Evolutionary conservation across 1,140 invertebrate species (phyloP), one percentile per base, ranked within the genome.

Genomic region (Meloidogyne floridensis): DNA sequence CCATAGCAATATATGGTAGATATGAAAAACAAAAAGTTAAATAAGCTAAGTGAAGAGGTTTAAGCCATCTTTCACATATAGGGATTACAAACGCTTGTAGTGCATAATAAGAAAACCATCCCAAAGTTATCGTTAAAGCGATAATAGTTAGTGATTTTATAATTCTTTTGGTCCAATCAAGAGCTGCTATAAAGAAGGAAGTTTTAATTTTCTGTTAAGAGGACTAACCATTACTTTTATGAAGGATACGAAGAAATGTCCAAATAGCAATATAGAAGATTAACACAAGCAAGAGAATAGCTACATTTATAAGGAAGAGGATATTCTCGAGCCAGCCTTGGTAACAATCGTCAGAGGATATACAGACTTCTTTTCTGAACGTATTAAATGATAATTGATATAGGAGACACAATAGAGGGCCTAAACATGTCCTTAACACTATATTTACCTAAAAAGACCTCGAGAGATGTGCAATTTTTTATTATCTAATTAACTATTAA

Each of bases 171-270:
- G 59, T 65, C 59, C 59, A 65, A 65, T 65, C 59, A 65, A 65
- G 15, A 7, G 59, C 15, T n/a, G 59, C 59, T 65, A 65, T 6
- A 65, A 65, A 15, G 2, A 47, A 47, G 53, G 53, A 54, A 47
- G 47, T 47, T 47, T 47, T 6, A 8, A 47, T 47, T 47, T 47
- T 47, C 47, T 8, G 7, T 8, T 4, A 54, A n/a, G n/a, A n/a
- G n/a, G n/a, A 65, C 59, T 65, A 65, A 65, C 59, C 59, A 65
- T 65, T 65, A 65, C 59, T 65, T 65, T 65, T 65, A 65, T 65
- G 59, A 7, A 65, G n/a, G n/a, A n/a, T 65, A 18, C 59, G 59
- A n/a, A 65, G 7, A 8, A n/a, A 65, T 6, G n/a, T 65, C 59
- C 59, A 65, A 65, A 65, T 65, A n/a, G 59, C 59, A 65, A 65